Evolutionary conservation across 2,888 invertebrate species (phyloP), one percentile per base, ranked within the genome.

Genomic region (Watsonalla binaria): DNA sequence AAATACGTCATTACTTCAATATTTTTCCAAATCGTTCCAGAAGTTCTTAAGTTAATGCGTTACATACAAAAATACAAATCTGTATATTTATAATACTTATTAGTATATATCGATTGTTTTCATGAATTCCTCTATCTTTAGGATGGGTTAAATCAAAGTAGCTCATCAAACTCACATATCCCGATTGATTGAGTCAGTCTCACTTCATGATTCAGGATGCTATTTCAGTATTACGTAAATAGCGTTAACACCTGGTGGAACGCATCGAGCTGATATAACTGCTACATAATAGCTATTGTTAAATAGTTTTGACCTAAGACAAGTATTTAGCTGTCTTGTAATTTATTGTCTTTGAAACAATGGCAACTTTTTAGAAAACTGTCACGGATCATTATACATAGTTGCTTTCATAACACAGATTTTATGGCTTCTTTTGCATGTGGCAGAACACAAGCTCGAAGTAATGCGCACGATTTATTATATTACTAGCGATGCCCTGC

Each of bases 181-280:
- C 13, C 34, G 33, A n/a, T 48, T 48, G 47, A 68, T 66, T 66
- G 66, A 62, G 59, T 62, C 58, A 62, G 62, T 57, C 37, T 14
- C 11, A 37, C 15, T 58, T 61, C 60, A 70, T 75, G 73, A 75
- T 58, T 75, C 73, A 74, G 65, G 56, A 57, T 53, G 66, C 60
- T 69, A 70, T 70, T 75, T 70, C 56, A 59, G 74, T 62, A 58
- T 65, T 56, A 57, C 59, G 61, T 53, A 54, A 59, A 54, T 58
- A 54, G 56, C 59, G 60, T 55, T 55, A 52, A 56, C 63, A 57
- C 47, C 54, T 70, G 61, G 60, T 35, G 54, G 46, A 47, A 47
- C 63, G 65, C 62, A 50, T 61, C 65, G 62, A 57, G 37, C 2
- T 42, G 48, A 14, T 47, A 37, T 15, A 49, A 49, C 49, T 37